These are phyloP conservation scores for Lophura nycthemera DNA, from an alignment of 2,113 vertebrate genomes.

Conservation along the genomic window DNA sequence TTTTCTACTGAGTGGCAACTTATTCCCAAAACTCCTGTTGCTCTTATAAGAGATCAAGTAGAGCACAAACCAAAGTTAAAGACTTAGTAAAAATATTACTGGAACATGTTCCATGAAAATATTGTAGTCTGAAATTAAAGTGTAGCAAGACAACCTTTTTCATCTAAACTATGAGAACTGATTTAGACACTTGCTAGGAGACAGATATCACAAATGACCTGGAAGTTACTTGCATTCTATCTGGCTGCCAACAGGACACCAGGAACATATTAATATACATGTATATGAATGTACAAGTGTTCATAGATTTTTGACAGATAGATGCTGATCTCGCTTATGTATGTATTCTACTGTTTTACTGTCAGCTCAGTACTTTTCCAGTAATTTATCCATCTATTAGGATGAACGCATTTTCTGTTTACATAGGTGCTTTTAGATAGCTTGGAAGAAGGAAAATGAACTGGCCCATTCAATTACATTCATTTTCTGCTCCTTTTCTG, in stretches of 20 bases:
- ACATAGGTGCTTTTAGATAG: background rate
- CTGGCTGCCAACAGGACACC: background rate
- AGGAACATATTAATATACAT: background rate
- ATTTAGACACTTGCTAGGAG: background rate
- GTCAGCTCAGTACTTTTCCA: background rate
- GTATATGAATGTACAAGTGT: background rate
- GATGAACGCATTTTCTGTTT: background rate
- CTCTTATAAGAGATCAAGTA: background rate
- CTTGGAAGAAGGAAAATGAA: background rate
- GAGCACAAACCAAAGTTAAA: background rate
- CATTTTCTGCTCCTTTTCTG: background rate
- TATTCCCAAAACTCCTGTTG: background rate
- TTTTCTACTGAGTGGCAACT: background rate
- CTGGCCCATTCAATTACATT: background rate
- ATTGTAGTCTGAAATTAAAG: background rate
- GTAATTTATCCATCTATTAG: fast-evolving
- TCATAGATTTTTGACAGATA: background rate
- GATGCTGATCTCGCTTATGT: background rate
- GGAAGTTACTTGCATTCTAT: background rate
- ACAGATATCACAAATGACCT: background rate
- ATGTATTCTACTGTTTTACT: background rate
- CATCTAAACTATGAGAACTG: background rate
- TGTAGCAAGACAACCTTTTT: background rate
- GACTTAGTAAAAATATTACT: background rate
- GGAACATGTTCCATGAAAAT: background rate